Evolutionary conservation across 2,888 invertebrate genomes (phyloP), one percentile per base, ranked within the genome.

Genomic region (Tenodera sinensis): DNA sequence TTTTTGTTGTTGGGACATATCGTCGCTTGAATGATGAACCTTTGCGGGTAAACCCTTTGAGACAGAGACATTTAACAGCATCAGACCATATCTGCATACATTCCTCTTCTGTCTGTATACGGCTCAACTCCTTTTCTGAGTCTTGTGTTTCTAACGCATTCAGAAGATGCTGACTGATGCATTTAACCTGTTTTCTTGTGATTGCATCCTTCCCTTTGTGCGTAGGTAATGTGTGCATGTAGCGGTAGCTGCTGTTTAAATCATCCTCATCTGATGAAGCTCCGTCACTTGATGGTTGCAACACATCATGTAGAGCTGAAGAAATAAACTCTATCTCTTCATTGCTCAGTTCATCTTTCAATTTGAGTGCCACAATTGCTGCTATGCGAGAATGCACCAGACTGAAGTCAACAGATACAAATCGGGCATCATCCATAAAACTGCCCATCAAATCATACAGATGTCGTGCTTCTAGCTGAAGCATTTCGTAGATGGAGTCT

Each of bases 381-480:
- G 96, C 96, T 88, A 96, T 93, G 84, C 96, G 93, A 0, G 95
- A 95, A 92, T 97, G 97, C 83, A 96, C 95, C 90, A 95, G 93
- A 20, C 95, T 94, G 91, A 96, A 96, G 92, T 96, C 94, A 0
- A 96, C 95, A 27, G 94, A 90, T 9, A 89, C 83, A 86, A 91
- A 91, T 90, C 96, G 93, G 30, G 94, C 93, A 92, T 97, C 96
- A 90, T 95, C 95, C 94, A 96, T 95, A 92, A 96, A 97, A 83
- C 96, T 96, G 88, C 93, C 94, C 84, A 96, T 95, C 6, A 96
- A 94, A 90, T 95, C 95, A 92, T 96, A 96, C 83, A 97, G 93
- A 92, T 96, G 96, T 92, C 96, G 96, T 0, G 96, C 94, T 93
- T 96, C 96, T 0, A 94, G 94, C 92, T 96, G 95, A n/a, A 96